Evolutionary conservation across 2,888 invertebrate species (phyloP).

Genomic region (Orgyia antiqua): DNA sequence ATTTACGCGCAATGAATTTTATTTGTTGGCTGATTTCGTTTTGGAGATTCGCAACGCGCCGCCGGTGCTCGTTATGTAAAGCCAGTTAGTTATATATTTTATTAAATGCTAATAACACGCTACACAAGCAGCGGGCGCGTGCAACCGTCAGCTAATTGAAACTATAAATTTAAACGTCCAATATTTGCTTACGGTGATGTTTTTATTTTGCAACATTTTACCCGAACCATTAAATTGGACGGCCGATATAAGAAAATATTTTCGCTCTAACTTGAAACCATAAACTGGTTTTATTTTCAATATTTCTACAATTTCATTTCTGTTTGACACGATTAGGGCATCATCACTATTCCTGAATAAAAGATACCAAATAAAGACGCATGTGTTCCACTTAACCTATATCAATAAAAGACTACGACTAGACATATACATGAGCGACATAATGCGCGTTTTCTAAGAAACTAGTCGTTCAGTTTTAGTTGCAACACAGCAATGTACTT

Average conservation of each 20-base stretch:
- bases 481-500: slow-evolving; percentile 53
- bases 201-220: slow-evolving; percentile 47
- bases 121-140: slow-evolving; percentile 45
- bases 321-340: neutral
- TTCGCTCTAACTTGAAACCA: no score
- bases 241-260: slow-evolving; percentile 27
- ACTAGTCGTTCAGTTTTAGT: slow-evolving; percentile 30
- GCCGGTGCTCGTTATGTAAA: slow-evolving; percentile 24
- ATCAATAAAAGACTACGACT: slow-evolving; percentile 9
- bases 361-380: slow-evolving; percentile 34
- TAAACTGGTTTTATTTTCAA: slow-evolving; percentile 22
- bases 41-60: slow-evolving; percentile 17
- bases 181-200: slow-evolving; percentile 49
- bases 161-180: slow-evolving; percentile 67
- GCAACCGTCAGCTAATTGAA: slow-evolving; percentile 68
- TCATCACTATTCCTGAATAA: slow-evolving; percentile 10
- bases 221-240: slow-evolving; percentile 30
- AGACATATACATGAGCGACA: slow-evolving; percentile 19
- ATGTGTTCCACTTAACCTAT: slow-evolving; percentile 29
- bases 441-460: slow-evolving; percentile 28
- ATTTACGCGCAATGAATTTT: slow-evolving; percentile 57
- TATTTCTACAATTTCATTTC: slow-evolving; percentile 9
- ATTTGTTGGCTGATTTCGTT: slow-evolving; percentile 38
- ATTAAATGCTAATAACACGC: slow-evolving; percentile 39
- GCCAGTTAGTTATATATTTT: slow-evolving; percentile 31